Evolutionary conservation across 1,140 invertebrate species (phyloP), one percentile per base, ranked within the genome.

Genomic region (Artemia franciscana): DNA sequence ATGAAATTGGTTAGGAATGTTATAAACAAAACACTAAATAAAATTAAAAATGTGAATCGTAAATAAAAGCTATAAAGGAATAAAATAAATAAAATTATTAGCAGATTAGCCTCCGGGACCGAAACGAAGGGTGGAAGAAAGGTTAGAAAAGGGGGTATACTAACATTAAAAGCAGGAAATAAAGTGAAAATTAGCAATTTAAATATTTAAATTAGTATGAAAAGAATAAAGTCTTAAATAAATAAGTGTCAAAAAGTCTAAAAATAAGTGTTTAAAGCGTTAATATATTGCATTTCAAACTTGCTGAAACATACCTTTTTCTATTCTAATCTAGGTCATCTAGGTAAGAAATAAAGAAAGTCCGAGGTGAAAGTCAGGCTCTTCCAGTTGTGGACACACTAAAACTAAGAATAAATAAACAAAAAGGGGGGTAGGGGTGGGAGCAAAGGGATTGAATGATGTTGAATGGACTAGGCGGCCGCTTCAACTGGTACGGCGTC

Each of bases 401-500:
- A 51, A n/a, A 51, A 51, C 39, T 51, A 51, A 51, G 39, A 51
- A 51, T 51, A 51, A 51, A 51, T 51, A 51, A 51, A 51, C 39
- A 51, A 51, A 51, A 64, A 39, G 61, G 56, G 30, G 51, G 57
- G 30, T 61, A 25, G 57, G 30, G 26, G 26, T 25, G n/a, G n/a
- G n/a, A n/a, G n/a, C n/a, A n/a, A 64, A 25, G 57, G 30, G 26
- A 27, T 25, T 58, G 26, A 51, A 28, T 64, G 60, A 18, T 18
- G 26, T 59, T 25, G 57, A 51, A 57, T 30, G n/a, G 27, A 57
- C 51, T 56, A 24, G 59, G 57, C 62, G 63, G 63, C 26, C 60
- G 60, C 61, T 25, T 62, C 18, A 61, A n/a, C 15, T 56, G 27
- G 58, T 59, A n/a, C 15, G 39, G 27, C 59, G 59, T 68, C 62